phyloP scores from a whole-genome alignment of 30 jellyfish, hydroid and myxozoan genomes.

The Hydra vulgaris region DNA sequence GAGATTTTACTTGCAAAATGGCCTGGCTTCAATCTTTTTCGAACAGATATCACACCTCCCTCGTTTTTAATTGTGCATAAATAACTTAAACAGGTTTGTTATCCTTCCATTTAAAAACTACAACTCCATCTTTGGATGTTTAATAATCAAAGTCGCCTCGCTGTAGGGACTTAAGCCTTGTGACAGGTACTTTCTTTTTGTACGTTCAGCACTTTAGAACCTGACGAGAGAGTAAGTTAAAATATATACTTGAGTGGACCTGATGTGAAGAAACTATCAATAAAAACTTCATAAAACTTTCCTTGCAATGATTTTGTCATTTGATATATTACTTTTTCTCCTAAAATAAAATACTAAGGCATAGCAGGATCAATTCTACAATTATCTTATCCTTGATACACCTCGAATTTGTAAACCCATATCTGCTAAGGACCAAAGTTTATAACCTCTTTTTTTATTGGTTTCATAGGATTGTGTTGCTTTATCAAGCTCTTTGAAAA shows the following conservation, averaged over 20 bases:
- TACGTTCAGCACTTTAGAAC: neutral
- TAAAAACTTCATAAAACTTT: neutral
- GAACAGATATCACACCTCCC: too few relatives aligned
- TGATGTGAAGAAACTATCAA: neutral
- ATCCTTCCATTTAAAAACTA: too few relatives aligned
- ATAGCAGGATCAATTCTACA: neutral
- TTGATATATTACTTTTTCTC: too few relatives aligned
- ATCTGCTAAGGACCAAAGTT: slow-evolving; percentile 1
- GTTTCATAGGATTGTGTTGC: slow-evolving; percentile 6
- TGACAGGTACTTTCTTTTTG: too few relatives aligned
- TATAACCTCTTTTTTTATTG: neutral
- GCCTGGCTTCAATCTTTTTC: too few relatives aligned
- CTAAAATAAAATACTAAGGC: neutral
- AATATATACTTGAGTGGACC: neutral
- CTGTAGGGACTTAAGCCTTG: too few relatives aligned
- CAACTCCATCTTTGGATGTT: too few relatives aligned
- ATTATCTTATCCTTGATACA: neutral
- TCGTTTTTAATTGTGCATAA: too few relatives aligned
- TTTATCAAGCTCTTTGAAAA: neutral
- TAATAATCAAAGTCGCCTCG: too few relatives aligned
- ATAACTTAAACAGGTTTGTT: too few relatives aligned
- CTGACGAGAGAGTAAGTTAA: neutral
- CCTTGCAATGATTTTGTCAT: neutral
- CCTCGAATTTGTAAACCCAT: neutral
- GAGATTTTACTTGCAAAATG: too few relatives aligned